Evolutionary conservation across 2,888 invertebrate genomes (phyloP), one percentile per base, ranked within the genome.

Genomic region (Nephrotoma guestfalica): DNA sequence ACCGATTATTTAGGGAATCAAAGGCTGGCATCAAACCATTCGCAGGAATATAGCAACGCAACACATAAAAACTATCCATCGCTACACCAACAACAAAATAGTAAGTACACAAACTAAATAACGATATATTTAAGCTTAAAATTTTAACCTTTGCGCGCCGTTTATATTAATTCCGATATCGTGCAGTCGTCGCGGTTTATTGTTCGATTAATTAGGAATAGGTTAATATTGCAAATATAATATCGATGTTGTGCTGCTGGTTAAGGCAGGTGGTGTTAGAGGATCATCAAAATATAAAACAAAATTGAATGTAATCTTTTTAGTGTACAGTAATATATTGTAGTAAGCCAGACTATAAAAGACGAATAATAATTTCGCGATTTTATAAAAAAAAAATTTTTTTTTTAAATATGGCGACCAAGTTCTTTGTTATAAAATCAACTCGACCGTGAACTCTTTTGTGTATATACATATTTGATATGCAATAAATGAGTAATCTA

Each of bases 361-460:
- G 71, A 71, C 71, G 71, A 71, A 71, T 71, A 71, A 71, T 71
- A 71, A 71, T 71, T 71, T 71, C 71, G 71, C 71, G 71, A 71
- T 71, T 30, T 71, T 51, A 51, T 57, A 30, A 30, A 30, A 30
- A 30, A 30, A 30, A 30, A 18, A 18, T 51, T 51, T 51, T 6
- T 51, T 51, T 51, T 51, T 51, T 30, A 71, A 71, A 71, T 71
- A 85, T 85, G 85, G 85, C 85, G 85, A 43, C 85, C 85, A 51
- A 86, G 87, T 90, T 91, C 91, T 90, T 90, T 90, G 90, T 90
- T 90, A 57, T 89, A 88, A 89, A 89, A 89, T 89, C 89, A 90
- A 90, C 90, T 91, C 90, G 89, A 90, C 91, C 91, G 90, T 90
- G 90, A 90, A 86, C 57, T 86, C 71, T 71, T 71, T 71, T 71